Percentiles rank a stretch among this genome's conserved stretches.
These are phyloP conservation scores for Enteromius radiatus DNA, from an alignment of 2,797 vertebrate genomes.

Conservation along the genomic window DNA sequence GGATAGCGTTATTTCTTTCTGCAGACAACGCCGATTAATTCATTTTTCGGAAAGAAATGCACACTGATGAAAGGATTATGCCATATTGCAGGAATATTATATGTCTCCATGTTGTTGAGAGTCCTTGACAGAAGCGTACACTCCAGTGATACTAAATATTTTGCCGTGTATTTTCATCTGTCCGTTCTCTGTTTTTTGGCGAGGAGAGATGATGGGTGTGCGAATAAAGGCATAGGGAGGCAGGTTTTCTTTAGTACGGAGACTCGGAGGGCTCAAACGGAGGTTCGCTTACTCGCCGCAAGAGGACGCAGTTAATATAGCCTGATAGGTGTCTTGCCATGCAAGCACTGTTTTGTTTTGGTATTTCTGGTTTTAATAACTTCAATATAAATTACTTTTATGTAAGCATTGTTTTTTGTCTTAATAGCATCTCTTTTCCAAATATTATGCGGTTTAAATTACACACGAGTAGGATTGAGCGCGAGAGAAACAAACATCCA, in stretches of 20 bases:
- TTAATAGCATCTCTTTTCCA: neutral
- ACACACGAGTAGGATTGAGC: neutral
- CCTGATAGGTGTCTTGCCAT: no score
- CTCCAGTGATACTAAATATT: conserved; percentile 49
- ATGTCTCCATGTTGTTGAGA: conserved; percentile 51
- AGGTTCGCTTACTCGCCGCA: conserved; percentile 45
- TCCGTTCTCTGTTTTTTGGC: conserved; percentile 62
- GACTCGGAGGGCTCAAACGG: conserved; percentile 64
- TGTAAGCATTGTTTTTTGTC: neutral
- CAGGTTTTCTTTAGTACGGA: conserved; percentile 78
- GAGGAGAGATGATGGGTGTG: conserved; percentile 60
- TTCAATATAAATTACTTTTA: neutral
- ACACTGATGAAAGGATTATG: conserved; percentile 47
- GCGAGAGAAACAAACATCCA: neutral
- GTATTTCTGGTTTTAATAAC: neutral
- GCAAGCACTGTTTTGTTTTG: neutral
- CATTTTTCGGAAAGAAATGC: conserved; percentile 60
- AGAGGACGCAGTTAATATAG: conserved; percentile 24
- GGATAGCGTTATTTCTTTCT: conserved; percentile 58
- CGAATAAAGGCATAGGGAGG: conserved; percentile 70
- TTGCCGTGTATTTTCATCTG: conserved; percentile 57
- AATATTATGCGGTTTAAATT: neutral
- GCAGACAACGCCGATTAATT: conserved; percentile 52
- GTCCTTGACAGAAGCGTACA: conserved; percentile 26
- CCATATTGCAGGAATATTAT: conserved; percentile 34